Evolutionary conservation across 2,888 invertebrate species (phyloP).

Genomic region (Rhamnusium bicolor): DNA sequence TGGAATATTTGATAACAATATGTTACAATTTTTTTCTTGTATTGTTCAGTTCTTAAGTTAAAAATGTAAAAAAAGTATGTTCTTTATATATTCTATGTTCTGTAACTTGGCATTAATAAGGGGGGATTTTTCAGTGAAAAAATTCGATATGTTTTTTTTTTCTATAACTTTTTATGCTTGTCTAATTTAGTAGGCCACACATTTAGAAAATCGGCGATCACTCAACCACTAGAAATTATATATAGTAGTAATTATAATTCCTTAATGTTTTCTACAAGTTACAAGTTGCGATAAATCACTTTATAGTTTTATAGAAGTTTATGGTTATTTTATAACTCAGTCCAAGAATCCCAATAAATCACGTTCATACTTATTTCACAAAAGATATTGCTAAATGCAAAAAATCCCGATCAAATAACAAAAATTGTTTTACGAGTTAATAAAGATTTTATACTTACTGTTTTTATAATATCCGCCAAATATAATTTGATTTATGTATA

Average conservation of each 20-base stretch:
- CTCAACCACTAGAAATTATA: not conserved
- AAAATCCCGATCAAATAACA: constrained; percentile 5
- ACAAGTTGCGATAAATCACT: constrained; percentile 13
- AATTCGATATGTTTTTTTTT: no score
- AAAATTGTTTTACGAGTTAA: constrained; percentile 14
- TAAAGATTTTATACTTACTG: not conserved
- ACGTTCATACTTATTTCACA: constrained; percentile 6
- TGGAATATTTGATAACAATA: no score
- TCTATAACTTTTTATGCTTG: no score
- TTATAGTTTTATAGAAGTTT: constrained; percentile 13
- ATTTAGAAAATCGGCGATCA: no score
- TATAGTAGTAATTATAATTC: constrained; percentile 11
- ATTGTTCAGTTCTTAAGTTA: no score
- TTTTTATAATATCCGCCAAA: not conserved
- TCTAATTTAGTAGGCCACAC: not conserved
- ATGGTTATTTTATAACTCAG: constrained; percentile 13
- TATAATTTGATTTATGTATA: not conserved
- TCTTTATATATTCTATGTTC: no score
- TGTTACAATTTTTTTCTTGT: no score
- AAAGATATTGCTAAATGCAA: not conserved
- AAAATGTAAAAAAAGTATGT: no score
- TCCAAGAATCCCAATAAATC: constrained; percentile 23
- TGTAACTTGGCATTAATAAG: no score
- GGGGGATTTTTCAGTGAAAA: no score
- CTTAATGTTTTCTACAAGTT: not conserved